Conservation (phyloP, 2,797 vertebrate genomes). For the Pseudomugil gertrudae region DNA sequence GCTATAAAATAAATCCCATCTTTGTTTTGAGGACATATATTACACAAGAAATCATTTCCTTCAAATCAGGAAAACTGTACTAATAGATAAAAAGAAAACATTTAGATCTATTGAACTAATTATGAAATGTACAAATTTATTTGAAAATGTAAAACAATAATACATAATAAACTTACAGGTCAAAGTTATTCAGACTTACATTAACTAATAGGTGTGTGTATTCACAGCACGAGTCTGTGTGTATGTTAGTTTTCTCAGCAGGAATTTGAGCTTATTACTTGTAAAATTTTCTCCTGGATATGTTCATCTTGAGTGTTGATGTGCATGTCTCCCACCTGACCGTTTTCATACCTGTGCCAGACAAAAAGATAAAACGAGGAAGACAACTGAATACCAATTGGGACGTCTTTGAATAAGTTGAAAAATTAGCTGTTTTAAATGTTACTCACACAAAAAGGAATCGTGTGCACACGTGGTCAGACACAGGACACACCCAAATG, state of each 20-base stretch:
- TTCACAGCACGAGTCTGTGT: neutral
- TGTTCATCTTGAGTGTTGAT: conserved; percentile 94
- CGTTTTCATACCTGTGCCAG: conserved; percentile 91
- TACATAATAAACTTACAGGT: conserved; percentile 19
- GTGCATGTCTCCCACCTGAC: conserved; percentile 93
- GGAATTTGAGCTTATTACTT: conserved; percentile 86
- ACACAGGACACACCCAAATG: conserved; percentile 94
- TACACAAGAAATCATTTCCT: too few species aligned
- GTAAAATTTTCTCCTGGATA: conserved; percentile 93
- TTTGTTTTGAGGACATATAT: neutral
- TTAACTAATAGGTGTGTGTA: neutral
- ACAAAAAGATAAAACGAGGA: conserved; percentile 19
- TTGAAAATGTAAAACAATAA: conserved; percentile 39
- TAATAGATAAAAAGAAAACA: neutral
- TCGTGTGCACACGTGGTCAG: conserved; percentile 94
- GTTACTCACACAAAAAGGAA: conserved; percentile 97
- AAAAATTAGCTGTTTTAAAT: neutral
- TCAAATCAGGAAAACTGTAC: neutral
- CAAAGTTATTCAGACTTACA: neutral
- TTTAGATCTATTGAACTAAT: conserved; percentile 4
- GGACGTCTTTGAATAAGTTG: neutral
- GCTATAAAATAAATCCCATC: too few species aligned
- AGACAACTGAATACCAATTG: neutral
- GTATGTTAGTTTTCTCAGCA: conserved; percentile 40
- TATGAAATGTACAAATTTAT: conserved; percentile 39